Conservation (phyloP, 2,888 invertebrate species). For the Sclerodermus sp. region DNA sequence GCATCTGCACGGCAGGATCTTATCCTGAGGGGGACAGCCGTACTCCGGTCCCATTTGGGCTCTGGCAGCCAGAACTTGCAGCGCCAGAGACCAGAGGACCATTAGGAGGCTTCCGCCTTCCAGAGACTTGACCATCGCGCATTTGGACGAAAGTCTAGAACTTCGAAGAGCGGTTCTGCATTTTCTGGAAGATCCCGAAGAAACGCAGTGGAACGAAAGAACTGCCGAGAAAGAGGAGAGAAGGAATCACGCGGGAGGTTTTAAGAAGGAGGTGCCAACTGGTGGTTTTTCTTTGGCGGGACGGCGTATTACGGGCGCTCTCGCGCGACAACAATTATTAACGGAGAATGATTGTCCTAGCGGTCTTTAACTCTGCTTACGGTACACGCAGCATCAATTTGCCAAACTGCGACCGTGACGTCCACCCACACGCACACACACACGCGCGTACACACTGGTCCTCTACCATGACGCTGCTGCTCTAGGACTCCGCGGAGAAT, state of each 20-base stretch:
- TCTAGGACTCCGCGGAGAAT: too few species aligned
- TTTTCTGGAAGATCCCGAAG: constrained; percentile 24
- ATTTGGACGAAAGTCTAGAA: constrained; percentile 41
- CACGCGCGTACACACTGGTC: too few species aligned
- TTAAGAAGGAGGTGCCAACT: not conserved
- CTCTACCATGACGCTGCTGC: too few species aligned
- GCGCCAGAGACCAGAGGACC: constrained; percentile 29
- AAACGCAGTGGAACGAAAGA: constrained; percentile 13
- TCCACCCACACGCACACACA: not conserved
- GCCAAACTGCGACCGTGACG: constrained; percentile 53
- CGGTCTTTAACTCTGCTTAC: constrained; percentile 53
- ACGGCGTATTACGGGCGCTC: constrained; percentile 1
- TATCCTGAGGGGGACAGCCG: constrained; percentile 74
- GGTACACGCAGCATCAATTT: constrained; percentile 50
- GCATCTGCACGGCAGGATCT: constrained; percentile 81
- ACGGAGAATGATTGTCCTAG: constrained; percentile 52
- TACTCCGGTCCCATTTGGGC: constrained; percentile 46
- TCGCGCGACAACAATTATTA: constrained; percentile 44
- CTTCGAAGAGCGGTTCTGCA: constrained; percentile 27
- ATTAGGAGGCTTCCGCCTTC: constrained; percentile 43
- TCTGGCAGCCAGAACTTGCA: constrained; percentile 18
- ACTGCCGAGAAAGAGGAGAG: too few species aligned
- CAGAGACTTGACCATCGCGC: constrained; percentile 52
- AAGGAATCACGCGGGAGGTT: too few species aligned
- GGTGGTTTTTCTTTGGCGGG: too few species aligned